phyloP scores from a whole-genome alignment of 2,888 invertebrate species.

The Chorisops tibialis region DNA sequence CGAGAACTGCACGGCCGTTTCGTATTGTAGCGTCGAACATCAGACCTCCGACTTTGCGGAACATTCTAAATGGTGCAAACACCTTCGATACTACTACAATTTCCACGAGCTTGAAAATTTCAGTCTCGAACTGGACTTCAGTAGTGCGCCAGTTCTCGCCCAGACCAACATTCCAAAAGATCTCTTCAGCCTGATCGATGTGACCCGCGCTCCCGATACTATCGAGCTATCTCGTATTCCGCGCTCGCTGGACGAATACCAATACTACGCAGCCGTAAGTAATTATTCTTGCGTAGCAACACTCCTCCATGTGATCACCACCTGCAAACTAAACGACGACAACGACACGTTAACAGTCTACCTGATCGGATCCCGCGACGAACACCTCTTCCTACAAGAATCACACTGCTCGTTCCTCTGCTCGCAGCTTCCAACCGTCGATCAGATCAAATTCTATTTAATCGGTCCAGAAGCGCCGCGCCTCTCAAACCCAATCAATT shows the following conservation, averaged over 20 bases:
- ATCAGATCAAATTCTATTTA: constrained; percentile 38
- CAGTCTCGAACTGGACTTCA: background rate
- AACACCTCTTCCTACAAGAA: constrained; percentile 39
- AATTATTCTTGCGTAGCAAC: constrained; percentile 43
- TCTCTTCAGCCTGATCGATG: constrained; percentile 36
- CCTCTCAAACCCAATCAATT: background rate
- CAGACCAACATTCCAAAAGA: constrained; percentile 31
- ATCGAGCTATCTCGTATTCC: constrained; percentile 31
- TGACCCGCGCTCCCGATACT: constrained; percentile 30
- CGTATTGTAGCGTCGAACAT: constrained; percentile 42
- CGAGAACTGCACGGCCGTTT: constrained; percentile 29
- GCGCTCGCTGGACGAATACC: constrained; percentile 35
- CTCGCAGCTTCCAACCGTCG: constrained; percentile 38
- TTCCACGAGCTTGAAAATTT: constrained; percentile 37
- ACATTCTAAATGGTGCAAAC: constrained; percentile 39
- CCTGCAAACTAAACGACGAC: constrained; percentile 29
- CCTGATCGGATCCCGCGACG: constrained; percentile 40
- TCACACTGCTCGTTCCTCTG: constrained; percentile 42
- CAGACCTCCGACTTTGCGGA: constrained; percentile 30
- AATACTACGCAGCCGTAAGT: constrained; percentile 39
- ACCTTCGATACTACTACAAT: constrained; percentile 40
- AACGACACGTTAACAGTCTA: constrained; percentile 35
- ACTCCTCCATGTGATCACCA: constrained; percentile 38
- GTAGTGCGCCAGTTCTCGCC: background rate
- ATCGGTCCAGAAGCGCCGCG: constrained; percentile 39